Evolutionary conservation across 2,888 invertebrate genomes (phyloP), one percentile per base, ranked within the genome.

Genomic region (Microctonus hyperodae): DNA sequence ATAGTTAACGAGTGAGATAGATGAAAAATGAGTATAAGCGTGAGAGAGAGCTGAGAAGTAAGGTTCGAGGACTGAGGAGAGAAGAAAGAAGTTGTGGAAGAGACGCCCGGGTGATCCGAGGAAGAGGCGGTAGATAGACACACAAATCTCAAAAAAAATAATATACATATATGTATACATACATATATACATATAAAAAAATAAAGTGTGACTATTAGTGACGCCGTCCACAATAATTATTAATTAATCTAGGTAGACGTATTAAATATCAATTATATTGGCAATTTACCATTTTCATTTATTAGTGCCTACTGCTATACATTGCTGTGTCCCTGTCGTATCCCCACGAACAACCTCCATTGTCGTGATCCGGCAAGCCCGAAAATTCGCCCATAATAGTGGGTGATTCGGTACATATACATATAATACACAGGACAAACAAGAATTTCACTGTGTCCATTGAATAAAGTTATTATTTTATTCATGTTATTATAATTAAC

Each of bases 321-420:
- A n/a, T n/a, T n/a, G 37, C 37, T 16, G 59, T 66, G 10, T 57
- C 56, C 57, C 10, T 55, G 37, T 56, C n/a, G n/a, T n/a, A n/a
- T n/a, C 20, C 51, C 56, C 51, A 33, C 22, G 48, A 64, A n/a
- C n/a, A n/a, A 64, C 56, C 64, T 64, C 58, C 48, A 65, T 60
- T 50, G 60, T 65, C 65, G 44, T 33, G 50, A 62, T 62, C 62
- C 62, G 62, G 53, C 62, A 51, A 62, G 62, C 37, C 53, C 53
- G 16, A 44, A 44, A 44, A 44, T 25, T 56, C 16, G 16, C 44
- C 44, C 44, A 44, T 20, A 44, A 44, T 16, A 44, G 16, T 44
- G 44, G 16, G 20, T n/a, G n/a, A 44, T 6, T 9, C n/a, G 44
- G 44, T 44, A 44, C n/a, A n/a, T 44, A 44, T 44, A 44, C n/a